Evolutionary conservation across 2,888 invertebrate genomes (phyloP), one percentile per base, ranked within the genome.

Genomic region (Slavum lentiscoides): DNA sequence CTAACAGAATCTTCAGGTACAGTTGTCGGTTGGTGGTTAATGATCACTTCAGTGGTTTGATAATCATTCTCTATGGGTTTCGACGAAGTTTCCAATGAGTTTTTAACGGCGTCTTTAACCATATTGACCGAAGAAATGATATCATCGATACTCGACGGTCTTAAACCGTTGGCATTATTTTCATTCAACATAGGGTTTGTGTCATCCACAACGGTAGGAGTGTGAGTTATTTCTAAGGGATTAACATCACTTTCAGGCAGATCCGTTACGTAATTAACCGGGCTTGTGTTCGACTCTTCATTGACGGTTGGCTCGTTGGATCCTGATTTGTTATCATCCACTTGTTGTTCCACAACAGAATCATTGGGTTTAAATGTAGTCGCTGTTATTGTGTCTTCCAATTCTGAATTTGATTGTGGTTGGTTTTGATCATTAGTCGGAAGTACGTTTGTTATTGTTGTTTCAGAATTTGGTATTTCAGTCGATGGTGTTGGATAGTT

Each of bases 81-180:
- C 8, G 80, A 80, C 39, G 72, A 80, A 11, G 80, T 80, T 58
- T 80, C 80, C 30, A 80, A 30, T 2, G 80, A 80, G 15, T 80
- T 80, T 39, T 77, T 70, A 19, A 80, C 62, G 8, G 70, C 64
- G 39, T 72, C 80, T 9, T 80, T 80, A 11, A 80, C 80, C 39
- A 72, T 55, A 15, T 80, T 72, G 8, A 80, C 72, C 0, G 80
- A 80, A 0, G 70, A 64, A 23, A 80, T 70, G 0, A 80, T 72
- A 4, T 80, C 80, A 9, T 80, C 80, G 8, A 80, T 66, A 23
- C 62, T 70, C 8, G 80, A 13, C 8, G 80, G 80, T 62, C 77
- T 77, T 4, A 64, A 19, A 8, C 62, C 58, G 2, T 72, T 58
- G 0, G 37, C 21, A 4, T 55, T 72, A 39, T 62, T 72, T 30